Evolutionary conservation across 2,797 vertebrate species (phyloP), one percentile per base, ranked within the genome.

Genomic region (Cercopithecus mitis): DNA sequence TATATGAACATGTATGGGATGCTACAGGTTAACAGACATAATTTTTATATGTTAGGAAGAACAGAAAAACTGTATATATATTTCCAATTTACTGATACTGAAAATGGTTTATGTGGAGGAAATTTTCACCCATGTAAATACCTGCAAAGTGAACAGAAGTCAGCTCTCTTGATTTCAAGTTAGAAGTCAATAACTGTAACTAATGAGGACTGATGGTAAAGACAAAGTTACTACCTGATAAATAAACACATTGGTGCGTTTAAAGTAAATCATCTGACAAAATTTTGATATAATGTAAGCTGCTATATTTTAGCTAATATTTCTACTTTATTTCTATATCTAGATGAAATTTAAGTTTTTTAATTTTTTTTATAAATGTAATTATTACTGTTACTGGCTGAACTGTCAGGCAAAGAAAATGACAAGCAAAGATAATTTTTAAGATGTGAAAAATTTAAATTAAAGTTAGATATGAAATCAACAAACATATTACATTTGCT

Each of bases 141-240:
- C 43, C 17, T 97, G 43, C 45, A 94, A 97, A 2, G 2, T 95
- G 80, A 98, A 83, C 4, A 80, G 91, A 98, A 97, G 88, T 95
- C 3, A 88, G 91, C 39, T 88, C 4, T 88, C 43, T 64, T 94
- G 64, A 96, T 97, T 98, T 87, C 90, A 94, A 88, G 97, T 67
- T 79, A 90, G 67, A 98, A 96, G 33, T 96, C 41, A 83, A 50
- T 27, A 93, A 36, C 52, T 83, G 70, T 92, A 97, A 88, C 91
- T 98, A 98, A 98, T 92, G 96, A 97, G 94, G 70, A 98, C 5
- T 95, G 85, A 98, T 97, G 73, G 55, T 39, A 95, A 90, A 98
- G 50, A 93, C 24, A 97, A 96, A 95, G 50, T 88, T 94, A 95
- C 72, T 98, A 93, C 97, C 84, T 96, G 75, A 84, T 9, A 96